Evolutionary conservation across 2,113 vertebrate genomes (phyloP).

Genomic region (Condylura cristata): DNA sequence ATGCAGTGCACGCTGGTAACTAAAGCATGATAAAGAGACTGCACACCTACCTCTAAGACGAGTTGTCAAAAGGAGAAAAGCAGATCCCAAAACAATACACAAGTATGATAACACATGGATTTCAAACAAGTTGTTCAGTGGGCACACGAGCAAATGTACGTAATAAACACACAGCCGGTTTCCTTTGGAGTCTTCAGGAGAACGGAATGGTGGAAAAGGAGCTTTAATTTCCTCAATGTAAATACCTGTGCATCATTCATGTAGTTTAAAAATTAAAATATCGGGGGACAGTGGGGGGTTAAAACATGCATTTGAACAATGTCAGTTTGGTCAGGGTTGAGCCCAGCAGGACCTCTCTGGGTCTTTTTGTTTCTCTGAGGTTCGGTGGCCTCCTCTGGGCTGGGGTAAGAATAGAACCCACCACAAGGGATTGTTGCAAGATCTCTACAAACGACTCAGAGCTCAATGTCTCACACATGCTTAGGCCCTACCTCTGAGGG

Average conservation of each 20-base stretch:
- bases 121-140: background rate
- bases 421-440: background rate
- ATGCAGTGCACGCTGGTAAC: background rate
- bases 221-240: background rate
- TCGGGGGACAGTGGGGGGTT: background rate
- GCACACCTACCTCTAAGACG: background rate
- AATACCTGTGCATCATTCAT: background rate
- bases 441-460: background rate
- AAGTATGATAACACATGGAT: background rate
- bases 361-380: background rate
- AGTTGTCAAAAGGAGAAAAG: background rate
- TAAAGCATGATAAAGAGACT: conserved; percentile 32
- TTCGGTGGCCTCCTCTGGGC: background rate
- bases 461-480: no score
- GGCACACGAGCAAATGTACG: background rate
- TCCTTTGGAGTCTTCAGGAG: background rate
- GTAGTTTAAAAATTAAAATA: background rate
- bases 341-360: background rate
- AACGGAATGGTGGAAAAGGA: background rate
- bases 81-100: background rate
- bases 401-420: background rate
- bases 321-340: background rate
- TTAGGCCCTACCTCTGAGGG: background rate
- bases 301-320: conserved; percentile 1
- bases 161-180: background rate